Percentiles rank a stretch among this genome's conserved stretches.
phyloP scores from a whole-genome alignment of 2,888 invertebrate genomes.

The Homarus gammarus region DNA sequence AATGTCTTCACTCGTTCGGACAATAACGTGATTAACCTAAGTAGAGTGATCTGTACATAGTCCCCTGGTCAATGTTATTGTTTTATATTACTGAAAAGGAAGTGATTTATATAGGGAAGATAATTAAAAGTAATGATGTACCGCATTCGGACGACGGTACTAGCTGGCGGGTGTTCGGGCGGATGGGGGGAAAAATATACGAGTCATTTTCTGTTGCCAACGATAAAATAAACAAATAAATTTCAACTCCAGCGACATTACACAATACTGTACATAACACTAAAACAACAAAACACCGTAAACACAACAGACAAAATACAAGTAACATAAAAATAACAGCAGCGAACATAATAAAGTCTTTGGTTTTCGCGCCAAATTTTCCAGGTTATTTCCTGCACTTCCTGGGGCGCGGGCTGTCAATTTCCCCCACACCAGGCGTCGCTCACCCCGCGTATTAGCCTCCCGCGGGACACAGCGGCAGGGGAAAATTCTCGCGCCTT shows the following conservation, averaged over 20 bases:
- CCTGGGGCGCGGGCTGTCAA: slow-evolving; percentile 17
- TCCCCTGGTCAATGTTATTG: too few species aligned
- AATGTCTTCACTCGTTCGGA: too few species aligned
- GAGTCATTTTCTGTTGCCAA: neutral
- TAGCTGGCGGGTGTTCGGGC: neutral
- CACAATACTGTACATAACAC: neutral
- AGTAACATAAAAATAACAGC: neutral
- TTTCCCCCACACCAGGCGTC: slow-evolving; percentile 15
- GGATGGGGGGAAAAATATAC: neutral
- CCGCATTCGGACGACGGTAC: neutral
- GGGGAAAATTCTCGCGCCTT: slow-evolving; percentile 7
- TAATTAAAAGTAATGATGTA: neutral
- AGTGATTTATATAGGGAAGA: too few species aligned
- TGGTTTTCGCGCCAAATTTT: neutral
- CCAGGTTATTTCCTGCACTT: slow-evolving; percentile 18
- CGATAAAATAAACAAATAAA: neutral
- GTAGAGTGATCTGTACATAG: too few species aligned
- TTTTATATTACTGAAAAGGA: too few species aligned
- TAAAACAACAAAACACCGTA: too few species aligned
- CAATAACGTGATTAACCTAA: too few species aligned
- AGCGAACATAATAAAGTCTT: neutral
- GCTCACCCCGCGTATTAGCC: neutral
- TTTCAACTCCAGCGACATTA: neutral
- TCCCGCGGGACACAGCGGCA: neutral
- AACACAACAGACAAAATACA: neutral